Base-by-base conservation (phyloP, 2,888 invertebrate species). In the Drosophila nr. perissopoda region DNA sequence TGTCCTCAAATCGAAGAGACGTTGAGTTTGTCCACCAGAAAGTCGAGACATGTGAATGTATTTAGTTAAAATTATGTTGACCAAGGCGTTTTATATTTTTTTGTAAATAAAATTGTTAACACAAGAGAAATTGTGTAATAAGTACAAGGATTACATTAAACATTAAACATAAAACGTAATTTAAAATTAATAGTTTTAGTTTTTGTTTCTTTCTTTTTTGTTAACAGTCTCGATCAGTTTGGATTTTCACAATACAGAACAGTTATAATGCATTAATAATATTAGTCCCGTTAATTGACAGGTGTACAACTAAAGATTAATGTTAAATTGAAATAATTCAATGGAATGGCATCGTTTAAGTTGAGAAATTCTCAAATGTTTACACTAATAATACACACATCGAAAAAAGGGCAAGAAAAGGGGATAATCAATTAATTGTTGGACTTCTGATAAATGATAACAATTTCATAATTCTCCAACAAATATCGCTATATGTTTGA, bases 1-100 rank as follows among this genome's bases (percentile, higher is more conserved):
- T 73, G 85, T 93, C 11, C 78, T 93, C 10, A 87, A 88, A 27
- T 90, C 91, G 6, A 84, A 80, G 29, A 83, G 92, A 59, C 89
- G 91, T 36, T 92, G 92, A 92, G 25, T 8, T 16, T 25, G 21
- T 45, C 16, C 16, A 21, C 2, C 21, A 7, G 8, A 7, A 7
- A 79, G 68, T 66, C 54, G 45, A 72, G 65, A 48, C 40, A 74
- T 59, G 25, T 48, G 31, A 31, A 42, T 64, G 25, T 58, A 52
- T 66, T 57, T 65, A 82, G 53, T 66, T 68, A 25, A 62, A 62
- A 48, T 69, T 48, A 59, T 49, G 40, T 71, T 69, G 40, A 66
- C 42, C 58, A 66, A 67, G 63, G 67, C 62, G 69, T 69, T 81
- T 68, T 79, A 64, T 69, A 80, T 70, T 78, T 53, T 79, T 76